Evolutionary conservation across 2,888 invertebrate genomes (phyloP), one percentile per base, ranked within the genome.

Genomic region (Harpagoxenus sublaevis): DNA sequence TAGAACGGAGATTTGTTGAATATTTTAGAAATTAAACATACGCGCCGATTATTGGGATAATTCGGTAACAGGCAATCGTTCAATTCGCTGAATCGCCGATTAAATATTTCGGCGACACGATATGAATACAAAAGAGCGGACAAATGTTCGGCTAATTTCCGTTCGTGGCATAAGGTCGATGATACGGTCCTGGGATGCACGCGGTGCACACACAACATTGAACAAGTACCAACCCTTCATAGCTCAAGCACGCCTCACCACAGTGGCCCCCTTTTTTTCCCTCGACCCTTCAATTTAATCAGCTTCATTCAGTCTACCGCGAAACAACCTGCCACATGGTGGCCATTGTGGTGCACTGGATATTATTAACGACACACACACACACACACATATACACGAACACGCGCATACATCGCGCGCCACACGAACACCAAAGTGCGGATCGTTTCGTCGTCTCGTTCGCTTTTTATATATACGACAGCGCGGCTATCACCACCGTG

Each of bases 321-420:
- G 92, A 93, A 93, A 93, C 92, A 93, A 93, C 93, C 93, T 93
- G 93, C 93, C 93, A 93, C 93, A 93, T 93, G 93, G 93, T 90
- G 91, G 91, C 91, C 88, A 91, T 91, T 91, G 91, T 91, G 65
- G 31, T 51, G 35, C 73, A 73, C 81, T 86, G 91, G 91, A 87
- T 91, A 91, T 91, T 90, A 91, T 91, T 91, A 91, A 91, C 90
- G 87, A 63, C 86, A 65, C 84, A 85, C 89, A 78, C n/a, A 63
- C 86, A 65, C 84, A 85, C 89, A 63, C 86, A 65, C 84, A 85
- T 87, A 78, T 79, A 65, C 48, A 28, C 3, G 0, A 45, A 35
- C n/a, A 15, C 35, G 3, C 48, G 9, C 1, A 35, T 15, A 73
- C 57, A 18, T 23, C 23, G 39, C 51, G 10, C 51, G 31, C 3